Conservation (phyloP, 2,113 vertebrate species). For the Phrynosoma platyrhinos region DNA sequence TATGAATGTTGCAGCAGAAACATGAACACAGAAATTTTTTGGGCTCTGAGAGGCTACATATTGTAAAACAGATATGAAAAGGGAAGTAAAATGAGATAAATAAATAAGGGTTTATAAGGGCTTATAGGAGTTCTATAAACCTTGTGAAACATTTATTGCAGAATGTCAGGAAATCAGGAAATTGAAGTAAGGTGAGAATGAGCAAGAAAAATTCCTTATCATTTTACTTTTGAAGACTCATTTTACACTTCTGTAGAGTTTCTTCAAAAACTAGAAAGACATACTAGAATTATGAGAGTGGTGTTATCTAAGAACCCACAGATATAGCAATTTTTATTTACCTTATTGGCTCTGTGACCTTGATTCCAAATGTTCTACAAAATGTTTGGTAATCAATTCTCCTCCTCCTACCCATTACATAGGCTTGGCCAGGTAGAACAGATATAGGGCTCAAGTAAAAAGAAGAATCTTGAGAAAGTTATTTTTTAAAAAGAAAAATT, state of each 20-base stretch:
- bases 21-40: neutral
- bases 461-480: neutral
- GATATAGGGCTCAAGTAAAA: neutral
- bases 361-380: neutral
- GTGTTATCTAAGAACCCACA: neutral
- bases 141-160: neutral
- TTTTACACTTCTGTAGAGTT: no score
- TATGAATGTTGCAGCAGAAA: neutral
- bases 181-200: neutral
- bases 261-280: neutral
- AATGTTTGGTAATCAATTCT: no score
- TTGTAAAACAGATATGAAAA: neutral
- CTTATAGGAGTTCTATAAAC: neutral
- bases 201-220: neutral
- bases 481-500: neutral
- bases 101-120: neutral
- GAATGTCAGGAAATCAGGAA: neutral
- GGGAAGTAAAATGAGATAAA: neutral
- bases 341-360: neutral
- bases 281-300: neutral
- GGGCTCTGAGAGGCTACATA: neutral
- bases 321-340: neutral
- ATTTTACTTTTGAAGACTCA: neutral
- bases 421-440: neutral
- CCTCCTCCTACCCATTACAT: no score